phyloP scores from a whole-genome alignment of 2,888 invertebrate genomes.

The Nephrotoma flavescens region DNA sequence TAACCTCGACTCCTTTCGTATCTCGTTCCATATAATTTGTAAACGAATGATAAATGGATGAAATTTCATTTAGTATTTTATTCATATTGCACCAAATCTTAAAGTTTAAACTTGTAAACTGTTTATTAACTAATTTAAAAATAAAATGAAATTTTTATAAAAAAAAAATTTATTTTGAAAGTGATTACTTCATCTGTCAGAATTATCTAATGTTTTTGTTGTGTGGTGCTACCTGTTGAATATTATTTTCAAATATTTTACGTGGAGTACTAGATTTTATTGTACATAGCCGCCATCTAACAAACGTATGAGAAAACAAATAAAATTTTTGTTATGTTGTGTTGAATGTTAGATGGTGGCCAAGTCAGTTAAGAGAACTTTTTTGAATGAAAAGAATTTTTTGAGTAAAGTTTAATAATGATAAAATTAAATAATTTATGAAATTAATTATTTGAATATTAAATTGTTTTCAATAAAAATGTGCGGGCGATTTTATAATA shows the following conservation, averaged over 20 bases:
- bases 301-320: too few species aligned
- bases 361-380: neutral
- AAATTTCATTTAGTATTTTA: neutral
- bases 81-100: neutral
- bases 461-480: too few species aligned
- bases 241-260: neutral
- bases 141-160: neutral
- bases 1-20: conserved; percentile 13
- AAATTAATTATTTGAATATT: too few species aligned
- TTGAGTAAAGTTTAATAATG: too few species aligned
- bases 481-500: too few species aligned
- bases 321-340: neutral
- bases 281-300: neutral
- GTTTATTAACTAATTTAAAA: neutral
- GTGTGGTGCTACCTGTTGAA: neutral
- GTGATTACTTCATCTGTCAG: neutral
- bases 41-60: conserved; percentile 8
- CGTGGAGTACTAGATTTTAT: neutral
- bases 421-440: too few species aligned
- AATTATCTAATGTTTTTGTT: neutral
- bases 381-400: too few species aligned
- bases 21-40: conserved; percentile 12
- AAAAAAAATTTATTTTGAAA: neutral
- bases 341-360: neutral
- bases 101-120: neutral